Conservation (phyloP, 2,113 vertebrate species). For the Pitta sordida region DNA sequence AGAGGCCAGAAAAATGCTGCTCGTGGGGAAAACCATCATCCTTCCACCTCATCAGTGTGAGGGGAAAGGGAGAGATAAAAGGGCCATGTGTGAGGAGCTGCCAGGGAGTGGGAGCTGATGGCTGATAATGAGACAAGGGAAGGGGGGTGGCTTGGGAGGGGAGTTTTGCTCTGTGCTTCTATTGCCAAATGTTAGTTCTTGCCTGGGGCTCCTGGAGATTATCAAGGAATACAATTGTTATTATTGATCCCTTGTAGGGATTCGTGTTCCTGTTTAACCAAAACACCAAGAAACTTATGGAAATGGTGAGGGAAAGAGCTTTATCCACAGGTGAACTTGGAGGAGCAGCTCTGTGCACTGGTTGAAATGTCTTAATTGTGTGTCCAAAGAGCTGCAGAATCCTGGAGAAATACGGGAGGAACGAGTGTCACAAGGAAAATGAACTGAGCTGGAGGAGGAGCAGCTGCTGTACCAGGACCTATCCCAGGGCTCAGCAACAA, state of each 20-base stretch:
- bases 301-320: neutral
- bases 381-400: neutral
- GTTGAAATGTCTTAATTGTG: neutral
- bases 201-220: neutral
- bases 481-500: neutral
- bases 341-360: neutral
- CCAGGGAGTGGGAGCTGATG: conserved; percentile 25
- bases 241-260: neutral
- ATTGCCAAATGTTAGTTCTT: neutral
- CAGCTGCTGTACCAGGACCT: neutral
- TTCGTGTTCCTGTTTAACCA: neutral
- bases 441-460: neutral
- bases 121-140: conserved; percentile 33
- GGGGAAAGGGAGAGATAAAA: conserved; percentile 1
- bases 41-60: neutral
- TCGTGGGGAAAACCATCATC: neutral
- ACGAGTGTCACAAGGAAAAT: neutral
- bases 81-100: neutral
- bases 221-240: conserved; percentile 20
- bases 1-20: neutral
- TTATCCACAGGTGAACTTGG: neutral
- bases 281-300: neutral
- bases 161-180: neutral
- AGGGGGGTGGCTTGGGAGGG: neutral
- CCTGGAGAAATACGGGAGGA: neutral